These are phyloP conservation scores for Eurystomus glaucurus DNA, from an alignment of 2,797 vertebrate genomes.

Conservation along the genomic window DNA sequence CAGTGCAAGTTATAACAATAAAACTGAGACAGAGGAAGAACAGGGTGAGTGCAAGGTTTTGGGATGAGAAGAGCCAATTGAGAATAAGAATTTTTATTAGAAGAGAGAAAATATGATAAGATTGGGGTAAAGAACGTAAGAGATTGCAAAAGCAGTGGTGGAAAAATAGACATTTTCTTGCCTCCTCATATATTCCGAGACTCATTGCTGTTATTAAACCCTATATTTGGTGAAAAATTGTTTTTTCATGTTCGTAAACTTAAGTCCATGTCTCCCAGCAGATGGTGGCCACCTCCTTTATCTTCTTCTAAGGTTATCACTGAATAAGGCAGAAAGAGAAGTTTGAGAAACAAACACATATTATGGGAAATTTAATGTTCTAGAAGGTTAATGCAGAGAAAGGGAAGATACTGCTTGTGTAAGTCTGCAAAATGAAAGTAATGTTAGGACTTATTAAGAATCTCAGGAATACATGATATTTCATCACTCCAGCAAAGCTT, in stretches of 20 bases:
- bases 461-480: not conserved
- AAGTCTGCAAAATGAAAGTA: not conserved
- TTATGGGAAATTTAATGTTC: not conserved
- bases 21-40: not conserved
- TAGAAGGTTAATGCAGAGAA: not conserved
- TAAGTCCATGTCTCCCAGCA: not conserved
- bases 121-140: not conserved
- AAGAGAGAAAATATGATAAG: not conserved
- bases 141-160: not conserved
- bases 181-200: not conserved
- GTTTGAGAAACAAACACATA: not conserved
- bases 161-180: not conserved
- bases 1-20: not conserved
- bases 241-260: not conserved
- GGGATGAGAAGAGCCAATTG: not conserved
- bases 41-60: not conserved
- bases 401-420: fast-evolving
- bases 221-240: not conserved
- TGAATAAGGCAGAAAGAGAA: not conserved
- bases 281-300: not conserved
- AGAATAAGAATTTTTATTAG: not conserved
- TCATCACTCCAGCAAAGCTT: not conserved
- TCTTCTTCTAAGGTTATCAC: not conserved
- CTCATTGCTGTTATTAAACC: not conserved
- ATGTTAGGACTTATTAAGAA: not conserved